A percentile compares a stretch with the other conserved stretches of the same genome.
phyloP scores from a whole-genome alignment of 1,140 invertebrate genomes.

The Hylaeus anthracinus region DNA sequence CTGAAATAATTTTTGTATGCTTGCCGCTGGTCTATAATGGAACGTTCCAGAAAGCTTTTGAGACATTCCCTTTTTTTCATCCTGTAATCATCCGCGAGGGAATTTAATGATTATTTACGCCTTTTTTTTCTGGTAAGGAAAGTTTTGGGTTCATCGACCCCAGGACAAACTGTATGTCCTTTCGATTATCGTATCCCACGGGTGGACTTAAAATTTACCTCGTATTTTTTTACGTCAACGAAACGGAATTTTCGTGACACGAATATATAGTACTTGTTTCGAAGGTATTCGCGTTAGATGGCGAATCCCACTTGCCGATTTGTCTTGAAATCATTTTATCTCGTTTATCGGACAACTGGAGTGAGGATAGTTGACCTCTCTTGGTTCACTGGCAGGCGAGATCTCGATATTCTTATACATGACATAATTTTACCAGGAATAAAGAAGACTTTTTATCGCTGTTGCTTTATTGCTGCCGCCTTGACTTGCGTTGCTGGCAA shows the following conservation, averaged over 20 bases:
- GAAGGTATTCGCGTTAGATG: neutral
- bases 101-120: neutral
- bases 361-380: conserved; percentile 1
- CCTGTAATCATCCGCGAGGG: neutral
- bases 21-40: neutral
- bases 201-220: neutral
- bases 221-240: neutral
- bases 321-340: neutral
- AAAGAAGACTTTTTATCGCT: neutral
- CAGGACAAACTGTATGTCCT: too few species aligned
- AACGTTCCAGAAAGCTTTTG: neutral
- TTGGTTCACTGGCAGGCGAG: neutral
- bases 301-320: neutral
- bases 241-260: too few species aligned
- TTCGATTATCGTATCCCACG: neutral
- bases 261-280: neutral
- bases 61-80: neutral
- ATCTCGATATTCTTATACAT: conserved; percentile 1
- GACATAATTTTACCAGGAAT: neutral
- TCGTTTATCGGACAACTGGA: conserved; percentile 3
- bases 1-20: neutral
- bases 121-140: neutral
- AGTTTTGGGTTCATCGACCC: conserved; percentile 5
- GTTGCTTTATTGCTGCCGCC: neutral
- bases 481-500: neutral